Percentiles rank a stretch among this genome's conserved stretches.
Conservation (phyloP, 1,140 invertebrate genomes). For the Achatina immaculata region DNA sequence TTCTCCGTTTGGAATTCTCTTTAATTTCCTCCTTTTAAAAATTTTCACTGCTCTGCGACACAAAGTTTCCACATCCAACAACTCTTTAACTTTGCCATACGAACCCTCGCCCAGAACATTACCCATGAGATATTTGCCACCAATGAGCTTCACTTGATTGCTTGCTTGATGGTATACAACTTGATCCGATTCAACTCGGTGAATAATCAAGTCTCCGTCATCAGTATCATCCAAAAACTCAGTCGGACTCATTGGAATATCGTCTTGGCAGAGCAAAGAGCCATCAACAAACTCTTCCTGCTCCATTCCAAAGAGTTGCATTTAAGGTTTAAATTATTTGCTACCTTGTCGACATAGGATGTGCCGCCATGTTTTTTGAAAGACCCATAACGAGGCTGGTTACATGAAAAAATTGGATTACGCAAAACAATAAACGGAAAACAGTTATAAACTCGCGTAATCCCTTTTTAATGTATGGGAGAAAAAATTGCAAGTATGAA, state of each 20-base stretch:
- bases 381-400: neutral
- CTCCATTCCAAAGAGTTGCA: constrained; percentile 12
- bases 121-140: constrained; percentile 93
- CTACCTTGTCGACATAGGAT: constrained; percentile 19
- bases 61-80: constrained; percentile 91
- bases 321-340: constrained; percentile 1
- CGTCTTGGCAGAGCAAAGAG: constrained; percentile 11
- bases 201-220: constrained; percentile 83
- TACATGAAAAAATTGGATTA: no score
- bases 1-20: constrained; percentile 97
- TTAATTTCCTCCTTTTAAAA: constrained; percentile 90
- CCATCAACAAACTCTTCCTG: constrained; percentile 32
- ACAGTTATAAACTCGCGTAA: no score
- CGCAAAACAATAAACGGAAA: no score
- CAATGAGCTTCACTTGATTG: constrained; percentile 90
- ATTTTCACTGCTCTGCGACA: constrained; percentile 82
- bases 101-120: constrained; percentile 96
- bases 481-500: no score
- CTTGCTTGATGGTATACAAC: constrained; percentile 95
- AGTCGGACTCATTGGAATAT: constrained; percentile 27
- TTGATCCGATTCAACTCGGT: constrained; percentile 93
- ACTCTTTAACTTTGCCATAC: constrained; percentile 97
- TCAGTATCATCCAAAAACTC: constrained; percentile 56
- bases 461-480: no score
- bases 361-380: constrained; percentile 7